Percentiles rank a stretch among this genome's conserved stretches.
Conservation (phyloP, 2,113 vertebrate species). For the Urocolius indicus region DNA sequence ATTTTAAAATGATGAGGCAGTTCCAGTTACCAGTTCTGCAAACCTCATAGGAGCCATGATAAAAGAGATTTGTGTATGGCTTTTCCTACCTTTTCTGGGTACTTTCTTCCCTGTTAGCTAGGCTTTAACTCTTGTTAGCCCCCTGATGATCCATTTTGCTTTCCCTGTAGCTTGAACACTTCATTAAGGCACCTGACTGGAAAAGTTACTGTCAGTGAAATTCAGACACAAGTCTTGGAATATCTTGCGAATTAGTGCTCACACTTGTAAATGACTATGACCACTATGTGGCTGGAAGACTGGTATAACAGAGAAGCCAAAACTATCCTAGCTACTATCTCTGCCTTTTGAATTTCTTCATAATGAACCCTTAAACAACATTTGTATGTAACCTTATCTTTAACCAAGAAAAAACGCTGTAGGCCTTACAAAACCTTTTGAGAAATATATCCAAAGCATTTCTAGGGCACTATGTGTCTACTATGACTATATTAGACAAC, state of each 20-base stretch:
- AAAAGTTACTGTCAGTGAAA: neutral
- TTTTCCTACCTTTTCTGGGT: neutral
- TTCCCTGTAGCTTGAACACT: neutral
- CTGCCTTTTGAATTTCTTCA: neutral
- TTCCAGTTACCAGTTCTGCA: neutral
- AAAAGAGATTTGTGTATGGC: neutral
- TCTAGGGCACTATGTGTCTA: neutral
- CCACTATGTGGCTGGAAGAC: neutral
- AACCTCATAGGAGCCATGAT: neutral
- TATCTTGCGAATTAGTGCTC: neutral
- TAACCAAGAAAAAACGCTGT: neutral
- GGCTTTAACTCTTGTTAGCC: neutral
- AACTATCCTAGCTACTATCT: neutral
- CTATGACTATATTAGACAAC: neutral
- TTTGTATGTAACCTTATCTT: neutral
- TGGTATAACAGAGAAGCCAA: neutral
- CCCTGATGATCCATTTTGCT: neutral
- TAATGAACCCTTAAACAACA: neutral
- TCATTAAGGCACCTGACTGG: neutral
- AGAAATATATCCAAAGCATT: neutral
- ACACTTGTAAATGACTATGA: neutral
- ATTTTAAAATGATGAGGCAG: neutral
- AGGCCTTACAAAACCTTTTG: neutral
- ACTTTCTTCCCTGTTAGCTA: neutral
- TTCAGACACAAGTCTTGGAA: neutral